phyloP scores from a whole-genome alignment of 2,113 vertebrate species.

The Mobula hypostoma region DNA sequence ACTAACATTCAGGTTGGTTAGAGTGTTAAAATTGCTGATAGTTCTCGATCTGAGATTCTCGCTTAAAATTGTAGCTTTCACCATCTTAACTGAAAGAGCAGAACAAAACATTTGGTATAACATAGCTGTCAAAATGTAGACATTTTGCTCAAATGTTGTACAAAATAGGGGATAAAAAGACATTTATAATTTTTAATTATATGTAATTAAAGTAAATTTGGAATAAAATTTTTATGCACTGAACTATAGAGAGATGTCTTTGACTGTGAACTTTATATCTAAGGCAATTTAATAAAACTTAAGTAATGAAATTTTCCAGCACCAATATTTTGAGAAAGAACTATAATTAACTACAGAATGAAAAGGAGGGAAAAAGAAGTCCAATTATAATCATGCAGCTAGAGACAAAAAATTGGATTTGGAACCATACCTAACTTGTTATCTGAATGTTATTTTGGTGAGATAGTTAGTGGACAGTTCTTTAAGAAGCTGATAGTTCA shows the following conservation, averaged over 20 bases:
- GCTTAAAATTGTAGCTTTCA: background rate
- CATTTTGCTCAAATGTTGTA: background rate
- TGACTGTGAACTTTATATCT: background rate
- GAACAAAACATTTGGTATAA: background rate
- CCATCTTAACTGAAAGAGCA: background rate
- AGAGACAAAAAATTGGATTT: background rate
- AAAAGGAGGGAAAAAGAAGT: background rate
- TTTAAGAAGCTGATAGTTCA: background rate
- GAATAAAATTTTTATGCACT: background rate
- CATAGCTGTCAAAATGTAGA: background rate
- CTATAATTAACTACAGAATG: background rate
- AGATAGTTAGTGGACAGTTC: background rate
- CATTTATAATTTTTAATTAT: background rate
- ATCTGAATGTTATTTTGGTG: background rate
- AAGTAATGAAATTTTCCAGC: background rate
- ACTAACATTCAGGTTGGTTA: background rate
- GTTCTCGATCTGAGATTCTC: background rate
- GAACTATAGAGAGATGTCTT: background rate
- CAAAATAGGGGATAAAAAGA: background rate
- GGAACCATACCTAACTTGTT: background rate
- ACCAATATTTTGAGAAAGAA: background rate
- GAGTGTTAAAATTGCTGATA: background rate
- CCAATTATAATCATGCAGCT: background rate
- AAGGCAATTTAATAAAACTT: background rate
- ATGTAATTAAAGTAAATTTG: background rate